These are phyloP conservation scores for Agrotis ipsilon DNA, from an alignment of 2,888 invertebrate genomes.

Conservation along the genomic window DNA sequence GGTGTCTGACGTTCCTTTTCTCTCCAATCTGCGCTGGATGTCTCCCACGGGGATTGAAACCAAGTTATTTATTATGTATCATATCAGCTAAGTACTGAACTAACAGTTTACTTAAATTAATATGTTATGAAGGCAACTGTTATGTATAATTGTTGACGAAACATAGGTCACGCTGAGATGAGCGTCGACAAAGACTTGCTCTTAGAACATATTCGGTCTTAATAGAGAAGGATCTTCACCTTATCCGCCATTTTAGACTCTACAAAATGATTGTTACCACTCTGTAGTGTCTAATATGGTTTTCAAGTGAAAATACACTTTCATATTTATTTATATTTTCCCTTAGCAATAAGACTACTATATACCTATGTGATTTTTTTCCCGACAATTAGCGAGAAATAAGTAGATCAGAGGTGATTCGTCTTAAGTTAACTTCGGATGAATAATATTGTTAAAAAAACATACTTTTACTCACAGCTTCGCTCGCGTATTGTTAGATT, in stretches of 20 bases:
- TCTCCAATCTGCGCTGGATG: too few relatives aligned
- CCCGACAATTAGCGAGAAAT: too few relatives aligned
- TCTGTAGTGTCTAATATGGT: neutral
- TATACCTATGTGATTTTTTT: too few relatives aligned
- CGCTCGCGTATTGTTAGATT: too few relatives aligned
- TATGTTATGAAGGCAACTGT: neutral
- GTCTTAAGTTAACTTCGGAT: neutral
- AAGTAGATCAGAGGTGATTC: too few relatives aligned
- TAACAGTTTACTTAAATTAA: neutral
- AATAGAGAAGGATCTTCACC: neutral
- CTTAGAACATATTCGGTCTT: neutral
- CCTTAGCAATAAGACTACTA: too few relatives aligned
- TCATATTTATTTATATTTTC: too few relatives aligned
- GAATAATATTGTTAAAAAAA: neutral
- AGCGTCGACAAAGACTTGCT: slow-evolving; percentile 22
- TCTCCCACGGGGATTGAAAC: too few relatives aligned
- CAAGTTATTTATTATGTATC: too few relatives aligned
- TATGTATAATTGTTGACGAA: slow-evolving; percentile 27
- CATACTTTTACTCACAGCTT: too few relatives aligned
- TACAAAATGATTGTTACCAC: neutral
- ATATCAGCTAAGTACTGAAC: neutral
- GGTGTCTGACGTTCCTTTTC: too few relatives aligned
- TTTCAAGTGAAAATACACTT: neutral
- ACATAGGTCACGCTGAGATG: slow-evolving; percentile 29
- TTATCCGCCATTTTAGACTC: too few relatives aligned